A percentile compares a stretch with the other conserved stretches of the same genome.
Conservation (phyloP, 2,113 vertebrate genomes). For the Heptranchias perlo region DNA sequence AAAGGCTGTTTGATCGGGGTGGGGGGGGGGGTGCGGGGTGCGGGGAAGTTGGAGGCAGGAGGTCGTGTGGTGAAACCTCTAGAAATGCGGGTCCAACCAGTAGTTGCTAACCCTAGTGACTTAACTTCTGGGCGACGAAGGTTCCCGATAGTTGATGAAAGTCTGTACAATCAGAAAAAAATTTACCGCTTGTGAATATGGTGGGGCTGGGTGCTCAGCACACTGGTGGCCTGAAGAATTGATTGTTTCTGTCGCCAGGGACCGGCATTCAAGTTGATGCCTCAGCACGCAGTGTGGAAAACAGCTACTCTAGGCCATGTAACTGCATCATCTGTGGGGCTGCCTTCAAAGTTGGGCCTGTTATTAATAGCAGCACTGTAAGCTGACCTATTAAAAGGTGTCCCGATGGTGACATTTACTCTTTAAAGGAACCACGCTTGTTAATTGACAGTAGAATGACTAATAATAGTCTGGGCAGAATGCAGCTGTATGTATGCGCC, state of each 20-base stretch:
- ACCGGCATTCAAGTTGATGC: background rate
- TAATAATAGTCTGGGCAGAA: background rate
- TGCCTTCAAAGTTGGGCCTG: background rate
- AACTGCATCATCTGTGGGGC: background rate
- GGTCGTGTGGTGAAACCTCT: too few species aligned
- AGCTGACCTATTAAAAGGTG: background rate
- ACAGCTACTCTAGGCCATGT: background rate
- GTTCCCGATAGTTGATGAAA: too few species aligned
- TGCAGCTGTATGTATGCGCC: background rate
- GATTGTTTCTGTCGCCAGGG: background rate
- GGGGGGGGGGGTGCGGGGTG: too few species aligned
- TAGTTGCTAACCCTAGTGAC: too few species aligned
- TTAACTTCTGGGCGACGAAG: too few species aligned
- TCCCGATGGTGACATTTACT: background rate
- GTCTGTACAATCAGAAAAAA: too few species aligned
- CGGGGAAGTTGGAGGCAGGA: too few species aligned
- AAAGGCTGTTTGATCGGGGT: too few species aligned
- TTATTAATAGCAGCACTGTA: background rate
- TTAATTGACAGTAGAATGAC: constrained; percentile 14
- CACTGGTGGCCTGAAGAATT: background rate
- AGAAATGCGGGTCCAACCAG: too few species aligned
- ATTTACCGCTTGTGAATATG: too few species aligned
- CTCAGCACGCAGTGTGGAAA: background rate
- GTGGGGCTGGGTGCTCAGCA: background rate
- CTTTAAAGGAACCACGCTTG: background rate